These are phyloP conservation scores for Lepidurus apus DNA, from an alignment of 1,140 invertebrate genomes.

Conservation along the genomic window DNA sequence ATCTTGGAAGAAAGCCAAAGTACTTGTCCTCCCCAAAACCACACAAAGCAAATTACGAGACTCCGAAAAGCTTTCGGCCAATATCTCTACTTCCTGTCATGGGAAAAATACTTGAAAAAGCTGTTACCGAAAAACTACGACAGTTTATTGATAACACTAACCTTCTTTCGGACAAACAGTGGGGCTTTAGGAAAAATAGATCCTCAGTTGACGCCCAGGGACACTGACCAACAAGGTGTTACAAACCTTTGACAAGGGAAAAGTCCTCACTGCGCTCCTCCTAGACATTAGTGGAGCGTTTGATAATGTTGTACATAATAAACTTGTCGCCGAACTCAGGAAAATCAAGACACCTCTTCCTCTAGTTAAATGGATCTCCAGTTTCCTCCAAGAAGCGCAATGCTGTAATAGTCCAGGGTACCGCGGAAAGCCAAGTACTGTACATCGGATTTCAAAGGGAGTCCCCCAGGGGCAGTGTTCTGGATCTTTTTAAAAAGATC, in stretches of 20 bases:
- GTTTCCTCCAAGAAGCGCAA: neutral
- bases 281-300: too few species aligned
- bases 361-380: neutral
- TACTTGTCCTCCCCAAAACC: constrained; percentile 20
- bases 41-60: neutral
- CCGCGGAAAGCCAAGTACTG: neutral
- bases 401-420: neutral
- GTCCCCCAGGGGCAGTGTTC: neutral
- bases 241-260: neutral
- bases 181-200: constrained; percentile 20
- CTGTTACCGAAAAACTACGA: neutral
- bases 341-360: neutral
- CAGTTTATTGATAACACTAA: neutral
- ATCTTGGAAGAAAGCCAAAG: constrained; percentile 19
- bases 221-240: neutral
- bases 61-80: neutral
- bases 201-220: neutral
- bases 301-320: neutral
- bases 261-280: neutral
- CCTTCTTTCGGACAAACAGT: constrained; percentile 16
- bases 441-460: neutral
- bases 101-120: constrained; percentile 19
- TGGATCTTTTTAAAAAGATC: too few species aligned
- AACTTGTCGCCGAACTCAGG: neutral
- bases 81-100: neutral